Percentiles rank a stretch among this genome's conserved stretches.
Evolutionary conservation across 2,797 vertebrate species (phyloP).

Genomic region (Rachycentron canadum): DNA sequence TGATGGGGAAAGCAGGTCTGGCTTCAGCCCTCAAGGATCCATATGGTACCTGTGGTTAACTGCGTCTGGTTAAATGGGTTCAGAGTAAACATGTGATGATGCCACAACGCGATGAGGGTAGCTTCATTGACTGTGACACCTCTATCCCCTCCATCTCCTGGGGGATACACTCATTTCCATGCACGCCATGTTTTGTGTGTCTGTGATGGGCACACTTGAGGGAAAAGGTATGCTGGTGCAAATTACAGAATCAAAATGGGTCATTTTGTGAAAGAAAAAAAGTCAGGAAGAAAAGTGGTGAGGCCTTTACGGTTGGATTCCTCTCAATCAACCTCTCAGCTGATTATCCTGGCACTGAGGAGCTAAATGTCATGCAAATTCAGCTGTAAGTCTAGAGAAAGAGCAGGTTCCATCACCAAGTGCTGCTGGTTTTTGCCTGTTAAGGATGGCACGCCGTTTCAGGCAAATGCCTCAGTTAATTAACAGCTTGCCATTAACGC

Average conservation of each 20-base stretch:
- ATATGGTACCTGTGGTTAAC: conserved; percentile 70
- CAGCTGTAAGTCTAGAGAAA: conserved; percentile 68
- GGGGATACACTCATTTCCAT: conserved; percentile 73
- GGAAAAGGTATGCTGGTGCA: conserved; percentile 55
- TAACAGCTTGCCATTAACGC: conserved; percentile 85
- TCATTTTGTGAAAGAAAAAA: conserved; percentile 56
- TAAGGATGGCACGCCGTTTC: conserved; percentile 80
- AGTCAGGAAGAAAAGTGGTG: conserved; percentile 51
- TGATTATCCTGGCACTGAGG: conserved; percentile 71
- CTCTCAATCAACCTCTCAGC: conserved; percentile 73
- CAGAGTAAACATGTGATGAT: conserved; percentile 55
- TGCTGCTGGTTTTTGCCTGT: conserved; percentile 65
- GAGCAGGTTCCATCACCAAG: conserved; percentile 66
- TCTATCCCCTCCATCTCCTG: conserved; percentile 65
- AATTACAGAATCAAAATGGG: conserved; percentile 72
- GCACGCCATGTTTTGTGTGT: conserved; percentile 66
- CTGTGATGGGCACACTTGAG: conserved; percentile 62
- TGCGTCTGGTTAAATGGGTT: conserved; percentile 71
- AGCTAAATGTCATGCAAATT: conserved; percentile 78
- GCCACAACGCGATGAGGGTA: conserved; percentile 54
- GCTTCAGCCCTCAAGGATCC: conserved; percentile 61
- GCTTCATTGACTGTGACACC: conserved; percentile 78
- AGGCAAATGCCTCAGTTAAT: conserved; percentile 90
- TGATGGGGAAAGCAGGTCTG: conserved; percentile 40
- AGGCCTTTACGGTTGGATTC: conserved; percentile 66